Evolutionary conservation across 2,113 vertebrate species (phyloP).

Genomic region (Morone saxatilis): DNA sequence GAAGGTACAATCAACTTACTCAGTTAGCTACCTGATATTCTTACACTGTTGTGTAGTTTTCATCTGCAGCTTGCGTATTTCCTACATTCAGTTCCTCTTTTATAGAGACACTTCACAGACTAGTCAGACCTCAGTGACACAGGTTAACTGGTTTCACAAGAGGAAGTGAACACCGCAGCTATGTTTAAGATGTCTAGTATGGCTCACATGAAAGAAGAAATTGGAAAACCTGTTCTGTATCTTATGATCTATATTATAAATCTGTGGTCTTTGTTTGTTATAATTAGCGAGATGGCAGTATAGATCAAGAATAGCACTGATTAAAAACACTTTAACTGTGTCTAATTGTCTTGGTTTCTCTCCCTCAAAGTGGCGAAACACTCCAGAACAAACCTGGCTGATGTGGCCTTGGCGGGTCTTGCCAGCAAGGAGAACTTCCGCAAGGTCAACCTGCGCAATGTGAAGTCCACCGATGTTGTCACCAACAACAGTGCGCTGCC

Average conservation of each 20-base stretch:
- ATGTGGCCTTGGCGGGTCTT: slow-evolving; percentile 85
- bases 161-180: slow-evolving; percentile 24
- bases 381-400: slow-evolving; percentile 82
- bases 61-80: not conserved
- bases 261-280: not conserved
- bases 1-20: too few species aligned
- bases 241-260: not conserved
- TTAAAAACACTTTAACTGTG: not conserved
- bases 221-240: not conserved
- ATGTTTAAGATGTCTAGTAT: not conserved
- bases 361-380: slow-evolving; percentile 85
- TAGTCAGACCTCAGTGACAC: not conserved
- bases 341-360: not conserved
- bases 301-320: not conserved
- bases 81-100: slow-evolving; percentile 16
- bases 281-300: not conserved
- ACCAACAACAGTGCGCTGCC: slow-evolving; percentile 87
- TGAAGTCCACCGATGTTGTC: slow-evolving; percentile 85
- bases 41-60: not conserved
- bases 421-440: slow-evolving; percentile 89
- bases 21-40: not conserved
- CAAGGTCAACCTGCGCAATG: slow-evolving; percentile 84
- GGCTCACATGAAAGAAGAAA: not conserved
- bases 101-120: not conserved
- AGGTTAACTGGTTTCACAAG: slow-evolving; percentile 11